Evolutionary conservation across 2,113 vertebrate genomes (phyloP).

Genomic region (Diphyllodes magnificus): DNA sequence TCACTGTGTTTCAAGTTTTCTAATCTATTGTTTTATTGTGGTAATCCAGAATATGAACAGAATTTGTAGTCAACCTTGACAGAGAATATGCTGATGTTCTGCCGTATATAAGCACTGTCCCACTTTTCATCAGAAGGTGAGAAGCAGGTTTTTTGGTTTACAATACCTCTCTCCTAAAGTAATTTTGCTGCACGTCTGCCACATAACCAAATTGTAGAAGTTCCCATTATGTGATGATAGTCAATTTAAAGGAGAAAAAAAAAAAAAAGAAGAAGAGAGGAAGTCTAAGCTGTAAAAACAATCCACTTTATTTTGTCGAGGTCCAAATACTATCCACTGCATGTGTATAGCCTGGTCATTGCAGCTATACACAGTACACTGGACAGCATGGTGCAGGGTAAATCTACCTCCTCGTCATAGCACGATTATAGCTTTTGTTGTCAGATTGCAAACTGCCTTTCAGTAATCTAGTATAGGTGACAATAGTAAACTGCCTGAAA

Average conservation of each 20-base stretch:
- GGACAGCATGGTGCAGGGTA: not conserved
- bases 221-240: not conserved
- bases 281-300: not conserved
- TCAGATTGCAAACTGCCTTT: not conserved
- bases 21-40: not conserved
- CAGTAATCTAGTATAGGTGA: not conserved
- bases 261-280: fast-evolving
- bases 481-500: not conserved
- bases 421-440: not conserved
- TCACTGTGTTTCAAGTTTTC: not conserved
- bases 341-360: not conserved
- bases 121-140: not conserved
- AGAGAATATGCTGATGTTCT: not conserved
- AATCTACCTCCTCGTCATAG: not conserved
- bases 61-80: not conserved
- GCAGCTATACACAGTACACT: not conserved
- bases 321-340: not conserved
- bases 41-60: not conserved
- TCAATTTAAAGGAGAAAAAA: not conserved
- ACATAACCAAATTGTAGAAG: fast-evolving
- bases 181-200: not conserved
- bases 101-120: not conserved
- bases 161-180: not conserved
- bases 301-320: not conserved
- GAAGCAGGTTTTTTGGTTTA: not conserved